Evolutionary conservation across 2,888 invertebrate genomes (phyloP).

Genomic region (Nomada ferruginata): DNA sequence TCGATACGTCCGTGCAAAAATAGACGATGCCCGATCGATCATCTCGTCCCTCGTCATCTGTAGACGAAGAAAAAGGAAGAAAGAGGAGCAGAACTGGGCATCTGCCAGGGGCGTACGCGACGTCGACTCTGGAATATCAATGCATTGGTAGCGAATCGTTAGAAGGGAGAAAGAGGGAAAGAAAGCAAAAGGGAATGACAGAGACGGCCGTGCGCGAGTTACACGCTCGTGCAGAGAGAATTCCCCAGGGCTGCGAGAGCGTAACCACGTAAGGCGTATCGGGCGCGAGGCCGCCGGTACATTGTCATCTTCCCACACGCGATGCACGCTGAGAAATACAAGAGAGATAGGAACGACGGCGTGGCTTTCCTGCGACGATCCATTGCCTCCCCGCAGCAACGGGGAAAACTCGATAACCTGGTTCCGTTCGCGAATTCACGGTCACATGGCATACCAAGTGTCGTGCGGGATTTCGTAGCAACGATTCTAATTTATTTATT

Average conservation of each 20-base stretch:
- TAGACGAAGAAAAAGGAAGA: slow-evolving; percentile 5
- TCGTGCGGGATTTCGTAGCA: slow-evolving; percentile 6
- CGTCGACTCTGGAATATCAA: slow-evolving; percentile 59
- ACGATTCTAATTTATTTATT: not conserved
- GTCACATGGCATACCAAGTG: not conserved
- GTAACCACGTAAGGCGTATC: slow-evolving; percentile 70
- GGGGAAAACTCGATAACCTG: slow-evolving; percentile 52
- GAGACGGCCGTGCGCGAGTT: slow-evolving; percentile 25
- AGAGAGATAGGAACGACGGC: slow-evolving; percentile 47
- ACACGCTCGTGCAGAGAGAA: slow-evolving; percentile 54
- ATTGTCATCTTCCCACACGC: slow-evolving; percentile 79
- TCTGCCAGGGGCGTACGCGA: slow-evolving; percentile 54
- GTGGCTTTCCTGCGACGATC: slow-evolving; percentile 18
- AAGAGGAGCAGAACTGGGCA: slow-evolving; percentile 46
- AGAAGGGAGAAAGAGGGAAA: slow-evolving; percentile 8
- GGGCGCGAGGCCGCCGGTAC: slow-evolving; percentile 77
- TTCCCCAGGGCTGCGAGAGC: slow-evolving; percentile 57
- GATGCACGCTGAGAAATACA: slow-evolving; percentile 60
- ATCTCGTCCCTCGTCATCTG: not conserved
- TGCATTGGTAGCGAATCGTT: slow-evolving; percentile 51
- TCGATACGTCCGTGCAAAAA: not conserved
- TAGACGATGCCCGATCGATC: slow-evolving; percentile 26
- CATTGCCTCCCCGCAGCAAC: not conserved
- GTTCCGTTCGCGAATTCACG: slow-evolving; percentile 49
- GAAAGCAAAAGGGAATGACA: not conserved